Conservation (phyloP, 2,888 invertebrate species). For the Leucophenga montana region DNA sequence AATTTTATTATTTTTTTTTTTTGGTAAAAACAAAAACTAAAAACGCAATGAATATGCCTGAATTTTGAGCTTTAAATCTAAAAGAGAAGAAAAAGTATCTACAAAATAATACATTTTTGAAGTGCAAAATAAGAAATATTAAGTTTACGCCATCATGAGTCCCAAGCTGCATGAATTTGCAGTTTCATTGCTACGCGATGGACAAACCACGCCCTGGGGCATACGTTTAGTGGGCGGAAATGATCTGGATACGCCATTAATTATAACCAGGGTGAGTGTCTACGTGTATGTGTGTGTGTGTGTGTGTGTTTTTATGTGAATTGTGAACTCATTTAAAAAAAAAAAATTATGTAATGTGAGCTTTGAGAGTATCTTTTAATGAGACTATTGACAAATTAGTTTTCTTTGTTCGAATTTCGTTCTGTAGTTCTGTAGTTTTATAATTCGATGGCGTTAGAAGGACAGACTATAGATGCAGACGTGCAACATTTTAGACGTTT, state of each 20-base stretch:
- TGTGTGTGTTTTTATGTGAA: too few species aligned
- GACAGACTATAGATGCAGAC: constrained; percentile 32
- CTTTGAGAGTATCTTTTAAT: neutral
- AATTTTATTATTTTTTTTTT: neutral
- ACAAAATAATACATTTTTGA: neutral
- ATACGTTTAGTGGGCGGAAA: constrained; percentile 90
- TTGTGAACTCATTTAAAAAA: constrained; percentile 8
- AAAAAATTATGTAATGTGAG: constrained; percentile 41
- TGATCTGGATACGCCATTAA: constrained; percentile 88
- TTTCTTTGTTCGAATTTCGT: constrained; percentile 27
- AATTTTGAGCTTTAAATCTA: neutral
- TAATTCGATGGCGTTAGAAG: constrained; percentile 30
- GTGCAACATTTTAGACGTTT: constrained; percentile 32
- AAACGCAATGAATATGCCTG: constrained; percentile 18
- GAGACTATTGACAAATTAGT: constrained; percentile 27
- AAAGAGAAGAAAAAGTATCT: neutral
- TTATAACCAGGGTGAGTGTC: constrained; percentile 88
- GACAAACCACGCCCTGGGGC: constrained; percentile 85
- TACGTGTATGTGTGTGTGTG: too few species aligned
- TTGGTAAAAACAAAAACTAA: constrained; percentile 21
- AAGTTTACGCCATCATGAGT: constrained; percentile 66
- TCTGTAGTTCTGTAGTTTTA: constrained; percentile 27
- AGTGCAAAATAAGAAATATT: neutral
- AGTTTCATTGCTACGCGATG: constrained; percentile 82
- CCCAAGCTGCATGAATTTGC: constrained; percentile 83